These are phyloP conservation scores for Hipposideros larvatus DNA, from an alignment of 2,797 vertebrate species.

Conservation along the genomic window DNA sequence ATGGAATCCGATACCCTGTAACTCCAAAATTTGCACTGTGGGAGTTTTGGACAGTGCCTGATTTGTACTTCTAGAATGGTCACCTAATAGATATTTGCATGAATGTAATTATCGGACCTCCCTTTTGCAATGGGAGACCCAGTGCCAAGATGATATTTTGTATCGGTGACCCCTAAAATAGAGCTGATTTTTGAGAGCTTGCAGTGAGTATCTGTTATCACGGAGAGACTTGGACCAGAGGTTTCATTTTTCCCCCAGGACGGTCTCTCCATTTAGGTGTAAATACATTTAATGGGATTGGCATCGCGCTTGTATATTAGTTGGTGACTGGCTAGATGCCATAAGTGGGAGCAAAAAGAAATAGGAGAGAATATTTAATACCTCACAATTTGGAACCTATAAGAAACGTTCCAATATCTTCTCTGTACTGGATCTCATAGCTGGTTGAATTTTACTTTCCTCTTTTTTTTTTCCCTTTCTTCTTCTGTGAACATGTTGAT, in stretches of 20 bases:
- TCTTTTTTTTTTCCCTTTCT: not conserved
- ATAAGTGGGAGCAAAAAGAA: not conserved
- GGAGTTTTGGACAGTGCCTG: not conserved
- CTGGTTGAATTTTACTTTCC: slow-evolving; percentile 36
- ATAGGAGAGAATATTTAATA: not conserved
- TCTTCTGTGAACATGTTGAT: slow-evolving; percentile 77
- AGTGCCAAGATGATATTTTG: not conserved
- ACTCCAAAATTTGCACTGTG: not conserved
- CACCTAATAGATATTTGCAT: not conserved
- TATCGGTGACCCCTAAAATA: slow-evolving; percentile 6
- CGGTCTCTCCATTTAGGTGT: not conserved
- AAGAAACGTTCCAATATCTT: not conserved
- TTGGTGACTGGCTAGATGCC: slow-evolving; percentile 18
- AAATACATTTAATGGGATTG: not conserved
- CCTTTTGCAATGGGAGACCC: not conserved
- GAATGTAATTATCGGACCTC: not conserved
- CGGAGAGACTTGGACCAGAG: not conserved
- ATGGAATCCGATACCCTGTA: not conserved
- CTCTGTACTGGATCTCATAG: slow-evolving; percentile 1
- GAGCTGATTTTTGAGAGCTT: slow-evolving; percentile 25
- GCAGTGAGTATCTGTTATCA: not conserved
- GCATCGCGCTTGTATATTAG: not conserved
- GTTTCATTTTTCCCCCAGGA: not conserved
- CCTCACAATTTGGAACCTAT: not conserved
- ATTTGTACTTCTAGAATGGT: not conserved